phyloP scores from a whole-genome alignment of 2,888 invertebrate species.

The Macroteleia sp. region DNA sequence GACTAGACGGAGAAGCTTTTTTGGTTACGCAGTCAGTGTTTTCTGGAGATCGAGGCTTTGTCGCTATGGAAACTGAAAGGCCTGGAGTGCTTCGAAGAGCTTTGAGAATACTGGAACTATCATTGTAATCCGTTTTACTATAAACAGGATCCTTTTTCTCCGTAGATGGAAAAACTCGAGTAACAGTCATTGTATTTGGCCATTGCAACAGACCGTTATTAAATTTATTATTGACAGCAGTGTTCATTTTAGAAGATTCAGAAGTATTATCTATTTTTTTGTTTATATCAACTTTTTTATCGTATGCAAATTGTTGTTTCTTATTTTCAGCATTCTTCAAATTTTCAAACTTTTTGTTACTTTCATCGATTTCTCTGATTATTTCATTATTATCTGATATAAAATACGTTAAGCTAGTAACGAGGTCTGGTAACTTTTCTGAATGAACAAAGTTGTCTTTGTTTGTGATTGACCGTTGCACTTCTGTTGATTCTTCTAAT shows the following conservation, averaged over 20 bases:
- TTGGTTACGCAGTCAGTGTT: slow-evolving; percentile 61
- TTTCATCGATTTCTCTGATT: slow-evolving; percentile 22
- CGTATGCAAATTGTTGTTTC: neutral
- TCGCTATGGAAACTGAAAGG: slow-evolving; percentile 77
- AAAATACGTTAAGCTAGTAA: slow-evolving; percentile 55
- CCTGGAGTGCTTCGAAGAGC: slow-evolving; percentile 79
- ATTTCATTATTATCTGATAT: slow-evolving; percentile 44
- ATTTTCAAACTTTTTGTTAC: slow-evolving; percentile 6
- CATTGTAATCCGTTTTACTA: slow-evolving; percentile 66
- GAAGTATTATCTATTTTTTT: slow-evolving; percentile 10
- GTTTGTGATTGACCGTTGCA: neutral
- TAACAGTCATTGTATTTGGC: slow-evolving; percentile 42
- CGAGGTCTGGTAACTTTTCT: slow-evolving; percentile 50
- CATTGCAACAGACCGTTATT: slow-evolving; percentile 35
- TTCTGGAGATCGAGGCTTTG: slow-evolving; percentile 69
- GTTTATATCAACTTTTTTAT: neutral
- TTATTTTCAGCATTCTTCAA: slow-evolving; percentile 13
- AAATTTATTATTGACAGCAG: slow-evolving; percentile 20
- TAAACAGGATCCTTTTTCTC: slow-evolving; percentile 43
- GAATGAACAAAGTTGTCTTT: slow-evolving; percentile 34
- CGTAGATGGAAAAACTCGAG: slow-evolving; percentile 25
- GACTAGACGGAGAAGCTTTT: slow-evolving; percentile 70
- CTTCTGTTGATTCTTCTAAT: slow-evolving; percentile 11
- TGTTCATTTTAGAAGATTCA: slow-evolving; percentile 1
- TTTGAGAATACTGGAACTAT: slow-evolving; percentile 77